phyloP scores from a whole-genome alignment of 2,888 invertebrate genomes.

The Lasiommata megera region DNA sequence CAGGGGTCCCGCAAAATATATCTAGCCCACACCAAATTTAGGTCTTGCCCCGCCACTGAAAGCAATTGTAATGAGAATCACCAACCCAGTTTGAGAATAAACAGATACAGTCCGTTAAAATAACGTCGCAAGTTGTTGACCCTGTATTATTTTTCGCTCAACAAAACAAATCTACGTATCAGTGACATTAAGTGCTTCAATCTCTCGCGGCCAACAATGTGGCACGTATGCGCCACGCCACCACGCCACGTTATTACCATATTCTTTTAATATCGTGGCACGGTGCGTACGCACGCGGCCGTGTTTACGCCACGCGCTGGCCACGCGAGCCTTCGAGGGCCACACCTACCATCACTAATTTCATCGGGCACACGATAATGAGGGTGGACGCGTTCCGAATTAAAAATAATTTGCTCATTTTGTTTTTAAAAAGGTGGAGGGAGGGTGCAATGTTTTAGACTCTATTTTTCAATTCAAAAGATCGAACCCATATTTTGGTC shows the following conservation, averaged over 20 bases:
- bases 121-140: neutral
- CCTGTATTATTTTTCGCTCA: slow-evolving; percentile 18
- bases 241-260: slow-evolving; percentile 47
- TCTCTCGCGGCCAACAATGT: slow-evolving; percentile 57
- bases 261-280: slow-evolving; percentile 65
- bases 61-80: too few species aligned
- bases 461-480: too few species aligned
- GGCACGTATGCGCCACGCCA: slow-evolving; percentile 44
- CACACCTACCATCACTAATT: slow-evolving; percentile 49
- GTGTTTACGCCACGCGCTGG: slow-evolving; percentile 52
- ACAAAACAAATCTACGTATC: slow-evolving; percentile 36
- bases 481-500: too few species aligned
- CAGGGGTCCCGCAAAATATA: too few species aligned
- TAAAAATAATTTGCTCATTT: slow-evolving; percentile 60
- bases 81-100: neutral
- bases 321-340: slow-evolving; percentile 58
- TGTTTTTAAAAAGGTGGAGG: too few species aligned
- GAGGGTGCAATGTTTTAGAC: too few species aligned
- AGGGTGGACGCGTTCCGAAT: slow-evolving; percentile 38
- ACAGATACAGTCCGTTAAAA: neutral
- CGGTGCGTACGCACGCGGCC: slow-evolving; percentile 61
- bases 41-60: too few species aligned
- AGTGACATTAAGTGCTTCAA: slow-evolving; percentile 67
- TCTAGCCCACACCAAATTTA: too few species aligned
- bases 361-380: slow-evolving; percentile 42